These are phyloP conservation scores for Temnothorax unifasciatus DNA, from an alignment of 2,888 invertebrate genomes.

Conservation along the genomic window DNA sequence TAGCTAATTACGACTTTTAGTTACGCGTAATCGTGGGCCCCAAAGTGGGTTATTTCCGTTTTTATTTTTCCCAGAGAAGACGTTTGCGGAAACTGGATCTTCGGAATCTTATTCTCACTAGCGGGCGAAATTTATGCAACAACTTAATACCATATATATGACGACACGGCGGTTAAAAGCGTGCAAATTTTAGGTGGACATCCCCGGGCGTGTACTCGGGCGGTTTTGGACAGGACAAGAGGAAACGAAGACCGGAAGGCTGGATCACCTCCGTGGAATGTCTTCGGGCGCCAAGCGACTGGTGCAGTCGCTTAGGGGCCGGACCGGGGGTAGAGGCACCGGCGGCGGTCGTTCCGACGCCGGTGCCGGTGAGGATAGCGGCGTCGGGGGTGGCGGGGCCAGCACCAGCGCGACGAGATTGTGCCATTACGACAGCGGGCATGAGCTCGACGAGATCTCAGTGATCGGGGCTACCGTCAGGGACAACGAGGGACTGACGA, in stretches of 20 bases:
- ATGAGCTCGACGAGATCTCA: conserved; percentile 87
- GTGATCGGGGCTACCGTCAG: conserved; percentile 84
- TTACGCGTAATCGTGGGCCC: too few species aligned
- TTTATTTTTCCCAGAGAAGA: too few species aligned
- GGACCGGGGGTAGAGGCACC: conserved; percentile 78
- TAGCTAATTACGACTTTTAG: too few species aligned
- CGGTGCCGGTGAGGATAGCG: conserved; percentile 77
- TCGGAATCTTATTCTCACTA: background rate
- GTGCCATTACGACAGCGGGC: conserved; percentile 85
- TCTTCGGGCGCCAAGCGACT: conserved; percentile 86
- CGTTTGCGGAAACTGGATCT: background rate
- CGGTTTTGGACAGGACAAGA: conserved; percentile 58
- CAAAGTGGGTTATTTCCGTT: too few species aligned
- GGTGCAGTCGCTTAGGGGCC: conserved; percentile 86
- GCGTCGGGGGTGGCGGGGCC: conserved; percentile 80
- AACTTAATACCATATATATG: background rate
- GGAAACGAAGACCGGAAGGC: conserved; percentile 80
- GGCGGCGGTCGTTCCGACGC: conserved; percentile 77
- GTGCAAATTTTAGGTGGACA: conserved; percentile 62
- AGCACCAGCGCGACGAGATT: conserved; percentile 84
- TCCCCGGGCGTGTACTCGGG: conserved; percentile 55
- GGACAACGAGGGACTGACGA: conserved; percentile 82
- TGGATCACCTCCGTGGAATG: conserved; percentile 86
- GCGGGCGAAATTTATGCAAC: background rate
- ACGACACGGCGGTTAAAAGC: background rate